These are phyloP conservation scores for Thryonomys swinderianus DNA, from an alignment of 2,113 vertebrate genomes.

Conservation along the genomic window DNA sequence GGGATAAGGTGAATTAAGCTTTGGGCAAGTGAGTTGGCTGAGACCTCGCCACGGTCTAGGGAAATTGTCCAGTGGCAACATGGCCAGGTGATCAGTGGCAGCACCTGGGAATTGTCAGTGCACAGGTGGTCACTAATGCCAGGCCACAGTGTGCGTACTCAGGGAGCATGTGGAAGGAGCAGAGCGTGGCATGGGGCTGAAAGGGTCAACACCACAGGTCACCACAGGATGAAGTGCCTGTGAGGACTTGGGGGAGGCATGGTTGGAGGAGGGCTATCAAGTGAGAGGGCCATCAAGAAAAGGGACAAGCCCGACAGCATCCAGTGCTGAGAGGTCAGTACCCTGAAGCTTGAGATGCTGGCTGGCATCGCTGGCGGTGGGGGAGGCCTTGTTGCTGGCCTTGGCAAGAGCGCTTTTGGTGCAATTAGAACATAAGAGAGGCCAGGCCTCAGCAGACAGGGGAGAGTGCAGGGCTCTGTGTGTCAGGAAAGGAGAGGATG, in stretches of 20 bases:
- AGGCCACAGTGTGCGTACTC: background rate
- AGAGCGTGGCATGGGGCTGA: background rate
- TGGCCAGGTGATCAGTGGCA: rapidly evolving
- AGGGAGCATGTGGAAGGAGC: background rate
- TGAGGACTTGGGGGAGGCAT: rapidly evolving
- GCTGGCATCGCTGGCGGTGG: background rate
- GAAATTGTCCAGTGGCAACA: background rate
- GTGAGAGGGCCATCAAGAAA: background rate
- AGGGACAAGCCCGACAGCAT: rapidly evolving
- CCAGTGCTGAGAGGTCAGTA: background rate
- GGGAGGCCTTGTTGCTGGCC: background rate
- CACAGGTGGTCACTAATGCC: background rate
- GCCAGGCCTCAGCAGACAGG: background rate
- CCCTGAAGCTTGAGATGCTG: no score
- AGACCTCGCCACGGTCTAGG: background rate
- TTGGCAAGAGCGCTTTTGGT: background rate
- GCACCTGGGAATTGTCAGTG: rapidly evolving
- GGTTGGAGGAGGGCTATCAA: background rate
- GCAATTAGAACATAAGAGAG: background rate
- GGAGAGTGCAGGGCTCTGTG: rapidly evolving
- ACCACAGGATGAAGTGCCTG: background rate
- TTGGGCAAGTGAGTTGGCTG: background rate
- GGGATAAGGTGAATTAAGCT: background rate
- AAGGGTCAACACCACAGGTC: background rate
- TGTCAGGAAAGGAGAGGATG: background rate